phyloP scores from a whole-genome alignment of 2,888 invertebrate genomes.

The Exocentrus adspersus region DNA sequence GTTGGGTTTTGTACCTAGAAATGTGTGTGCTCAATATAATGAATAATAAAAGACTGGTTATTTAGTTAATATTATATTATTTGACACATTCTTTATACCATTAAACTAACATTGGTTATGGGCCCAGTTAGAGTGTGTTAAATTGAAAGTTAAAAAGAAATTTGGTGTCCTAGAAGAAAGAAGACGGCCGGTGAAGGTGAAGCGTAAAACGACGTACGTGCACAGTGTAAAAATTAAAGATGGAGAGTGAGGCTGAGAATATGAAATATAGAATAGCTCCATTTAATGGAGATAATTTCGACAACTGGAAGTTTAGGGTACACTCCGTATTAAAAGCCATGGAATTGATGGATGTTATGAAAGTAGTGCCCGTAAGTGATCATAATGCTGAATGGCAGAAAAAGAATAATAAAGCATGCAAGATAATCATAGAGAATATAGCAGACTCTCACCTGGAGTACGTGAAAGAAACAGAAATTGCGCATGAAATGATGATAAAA shows the following conservation, averaged over 20 bases:
- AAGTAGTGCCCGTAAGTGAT: not conserved
- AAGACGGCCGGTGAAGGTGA: not conserved
- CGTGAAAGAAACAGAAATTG: slow-evolving; percentile 32
- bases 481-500: slow-evolving; percentile 34
- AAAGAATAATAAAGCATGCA: slow-evolving; percentile 32
- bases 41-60: no score
- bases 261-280: slow-evolving; percentile 26
- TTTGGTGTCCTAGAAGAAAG: not conserved
- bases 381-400: slow-evolving; percentile 28
- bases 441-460: slow-evolving; percentile 38
- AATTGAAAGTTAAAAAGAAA: not conserved
- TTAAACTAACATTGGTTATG: slow-evolving; percentile 28
- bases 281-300: slow-evolving; percentile 34
- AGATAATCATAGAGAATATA: slow-evolving; percentile 35
- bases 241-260: no score
- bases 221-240: slow-evolving; percentile 1
- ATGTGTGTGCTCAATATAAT: no score
- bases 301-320: slow-evolving; percentile 38
- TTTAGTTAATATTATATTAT: no score
- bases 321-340: slow-evolving; percentile 28
- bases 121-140: slow-evolving; percentile 1
- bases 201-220: not conserved
- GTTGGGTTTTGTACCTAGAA: no score
- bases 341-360: slow-evolving; percentile 21
- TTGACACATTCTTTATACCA: no score